A percentile compares a stretch with the other conserved stretches of the same genome.
phyloP scores from a whole-genome alignment of 2,797 vertebrate species.

The Tolypeutes matacus region DNA sequence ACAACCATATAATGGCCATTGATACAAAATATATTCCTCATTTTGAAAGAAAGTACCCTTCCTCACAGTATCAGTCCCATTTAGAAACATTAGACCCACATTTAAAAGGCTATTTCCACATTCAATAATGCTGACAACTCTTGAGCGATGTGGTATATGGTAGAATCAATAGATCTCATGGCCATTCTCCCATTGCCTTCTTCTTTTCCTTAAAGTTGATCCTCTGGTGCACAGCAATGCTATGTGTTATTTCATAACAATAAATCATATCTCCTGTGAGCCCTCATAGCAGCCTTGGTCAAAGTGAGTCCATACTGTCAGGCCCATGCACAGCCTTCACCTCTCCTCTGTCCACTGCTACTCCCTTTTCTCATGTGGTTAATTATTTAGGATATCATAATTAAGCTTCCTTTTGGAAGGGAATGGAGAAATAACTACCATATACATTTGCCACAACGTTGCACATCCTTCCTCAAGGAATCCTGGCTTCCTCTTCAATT shows the following conservation, averaged over 20 bases:
- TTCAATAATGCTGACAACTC: background rate
- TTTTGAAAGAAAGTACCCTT: background rate
- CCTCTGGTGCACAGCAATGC: background rate
- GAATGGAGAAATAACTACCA: background rate
- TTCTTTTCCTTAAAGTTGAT: background rate
- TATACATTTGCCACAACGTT: background rate
- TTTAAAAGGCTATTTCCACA: background rate
- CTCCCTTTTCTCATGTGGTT: background rate
- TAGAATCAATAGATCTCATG: background rate
- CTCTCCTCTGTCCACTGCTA: background rate
- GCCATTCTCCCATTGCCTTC: background rate
- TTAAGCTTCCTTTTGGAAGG: background rate
- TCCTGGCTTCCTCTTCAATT: background rate
- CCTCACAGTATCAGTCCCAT: background rate
- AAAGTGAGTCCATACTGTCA: background rate
- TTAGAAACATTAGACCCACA: background rate
- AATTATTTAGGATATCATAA: background rate
- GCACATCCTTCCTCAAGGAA: background rate
- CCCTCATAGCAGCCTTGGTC: background rate
- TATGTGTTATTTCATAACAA: background rate
- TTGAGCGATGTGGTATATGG: background rate
- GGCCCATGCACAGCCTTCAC: background rate
- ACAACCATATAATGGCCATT: background rate
- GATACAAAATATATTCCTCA: background rate
- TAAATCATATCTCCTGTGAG: background rate